Conservation (phyloP, 2,113 vertebrate genomes). For the Hystrix brachyura region DNA sequence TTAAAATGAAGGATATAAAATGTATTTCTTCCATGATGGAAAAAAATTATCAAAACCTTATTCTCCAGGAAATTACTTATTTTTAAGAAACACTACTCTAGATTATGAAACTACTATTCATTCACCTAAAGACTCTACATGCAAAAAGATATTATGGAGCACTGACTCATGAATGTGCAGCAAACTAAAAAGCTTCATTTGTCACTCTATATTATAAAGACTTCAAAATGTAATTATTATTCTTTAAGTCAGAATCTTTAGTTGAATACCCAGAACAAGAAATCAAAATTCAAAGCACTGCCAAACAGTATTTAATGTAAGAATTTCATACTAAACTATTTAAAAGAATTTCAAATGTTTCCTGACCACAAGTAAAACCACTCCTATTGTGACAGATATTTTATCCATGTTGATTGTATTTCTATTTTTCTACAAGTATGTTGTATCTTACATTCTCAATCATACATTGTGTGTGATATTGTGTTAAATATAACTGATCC, state of each 20-base stretch:
- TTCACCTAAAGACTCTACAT: not conserved
- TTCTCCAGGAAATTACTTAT: not conserved
- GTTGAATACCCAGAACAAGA: constrained; percentile 14
- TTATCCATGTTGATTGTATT: not conserved
- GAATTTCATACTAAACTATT: constrained; percentile 26
- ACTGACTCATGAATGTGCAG: not conserved
- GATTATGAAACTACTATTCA: not conserved
- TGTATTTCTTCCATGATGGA: not conserved
- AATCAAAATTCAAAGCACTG: not conserved
- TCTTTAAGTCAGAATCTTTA: not conserved
- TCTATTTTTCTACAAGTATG: not conserved
- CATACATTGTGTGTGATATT: not conserved
- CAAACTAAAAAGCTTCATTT: not conserved
- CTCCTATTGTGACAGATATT: not conserved
- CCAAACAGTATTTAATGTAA: not conserved
- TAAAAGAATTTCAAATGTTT: not conserved
- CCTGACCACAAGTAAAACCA: not conserved
- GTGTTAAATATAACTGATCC: not conserved
- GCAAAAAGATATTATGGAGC: not conserved
- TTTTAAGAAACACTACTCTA: not conserved
- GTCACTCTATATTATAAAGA: not conserved
- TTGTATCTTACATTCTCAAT: not conserved
- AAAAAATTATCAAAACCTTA: not conserved
- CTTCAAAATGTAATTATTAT: not conserved
- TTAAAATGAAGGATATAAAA: not conserved